phyloP scores from a whole-genome alignment of 2,113 vertebrate species.

The Epinephelus fuscoguttatus region DNA sequence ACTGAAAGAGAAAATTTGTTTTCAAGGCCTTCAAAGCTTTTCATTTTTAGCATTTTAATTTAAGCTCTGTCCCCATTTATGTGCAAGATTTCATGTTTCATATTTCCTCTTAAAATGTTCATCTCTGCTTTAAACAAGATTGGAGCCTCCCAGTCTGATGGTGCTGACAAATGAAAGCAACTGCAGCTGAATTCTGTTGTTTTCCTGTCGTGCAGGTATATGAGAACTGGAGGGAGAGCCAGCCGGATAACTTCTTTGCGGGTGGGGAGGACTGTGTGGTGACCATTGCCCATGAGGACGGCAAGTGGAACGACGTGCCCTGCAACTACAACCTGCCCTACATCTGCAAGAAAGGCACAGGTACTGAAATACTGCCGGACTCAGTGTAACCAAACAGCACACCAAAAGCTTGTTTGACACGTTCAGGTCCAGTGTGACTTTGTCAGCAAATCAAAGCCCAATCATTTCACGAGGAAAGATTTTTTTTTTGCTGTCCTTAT shows the following conservation, averaged over 20 bases:
- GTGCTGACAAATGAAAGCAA: conserved; percentile 8
- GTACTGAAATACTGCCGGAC: conserved; percentile 73
- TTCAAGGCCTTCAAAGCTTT: not conserved
- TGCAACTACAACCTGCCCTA: conserved; percentile 99
- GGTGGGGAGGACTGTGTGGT: conserved; percentile 97
- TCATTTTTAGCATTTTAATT: not conserved
- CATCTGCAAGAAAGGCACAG: conserved; percentile 98
- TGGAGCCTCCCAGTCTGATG: not conserved
- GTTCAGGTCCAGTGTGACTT: not conserved
- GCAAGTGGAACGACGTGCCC: conserved; percentile 98
- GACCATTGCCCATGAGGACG: conserved; percentile 94
- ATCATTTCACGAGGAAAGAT: conserved; percentile 6
- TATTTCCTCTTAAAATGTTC: not conserved
- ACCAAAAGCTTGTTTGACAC: not conserved
- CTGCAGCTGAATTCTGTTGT: conserved; percentile 3
- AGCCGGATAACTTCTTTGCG: conserved; percentile 98
- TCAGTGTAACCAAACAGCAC: not conserved
- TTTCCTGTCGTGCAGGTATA: conserved; percentile 86
- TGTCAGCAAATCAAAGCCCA: not conserved
- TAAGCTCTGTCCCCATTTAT: not conserved
- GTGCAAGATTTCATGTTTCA: not conserved
- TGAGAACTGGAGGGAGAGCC: conserved; percentile 96
- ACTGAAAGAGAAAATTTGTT: not conserved
- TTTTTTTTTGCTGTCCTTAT: not conserved
- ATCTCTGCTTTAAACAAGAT: not conserved